phyloP scores from a whole-genome alignment of 2,113 vertebrate genomes.

The Carettochelys insculpta region DNA sequence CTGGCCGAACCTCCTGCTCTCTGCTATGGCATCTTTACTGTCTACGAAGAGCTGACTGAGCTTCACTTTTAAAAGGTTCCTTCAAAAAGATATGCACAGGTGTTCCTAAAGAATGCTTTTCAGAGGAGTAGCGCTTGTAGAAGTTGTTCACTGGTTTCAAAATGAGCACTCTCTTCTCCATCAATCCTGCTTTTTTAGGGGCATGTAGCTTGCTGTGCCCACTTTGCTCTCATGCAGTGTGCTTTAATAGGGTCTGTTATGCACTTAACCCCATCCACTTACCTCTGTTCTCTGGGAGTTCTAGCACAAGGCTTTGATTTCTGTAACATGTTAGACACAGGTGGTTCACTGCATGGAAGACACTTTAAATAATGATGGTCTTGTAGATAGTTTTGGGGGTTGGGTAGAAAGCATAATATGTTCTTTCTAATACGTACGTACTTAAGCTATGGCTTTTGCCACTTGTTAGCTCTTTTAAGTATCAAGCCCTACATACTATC shows the following conservation, averaged over 20 bases:
- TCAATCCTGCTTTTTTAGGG: neutral
- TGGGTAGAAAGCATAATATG: constrained; percentile 48
- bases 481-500: neutral
- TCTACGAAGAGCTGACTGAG: neutral
- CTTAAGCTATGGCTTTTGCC: constrained; percentile 28
- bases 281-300: constrained; percentile 36
- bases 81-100: rapidly evolving
- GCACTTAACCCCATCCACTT: neutral
- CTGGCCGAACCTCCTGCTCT: neutral
- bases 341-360: no score
- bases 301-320: constrained; percentile 63
- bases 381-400: constrained; percentile 48
- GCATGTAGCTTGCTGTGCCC: no score
- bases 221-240: neutral
- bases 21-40: neutral
- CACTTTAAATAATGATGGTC: constrained; percentile 56
- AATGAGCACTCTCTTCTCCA: neutral
- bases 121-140: neutral
- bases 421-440: neutral
- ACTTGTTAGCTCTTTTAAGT: neutral
- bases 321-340: no score
- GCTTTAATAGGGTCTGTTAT: neutral
- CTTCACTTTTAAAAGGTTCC: rapidly evolving
- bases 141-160: rapidly evolving
- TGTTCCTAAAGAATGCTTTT: neutral